phyloP scores from a whole-genome alignment of 2,797 vertebrate species.

The Tragopan temminckii region DNA sequence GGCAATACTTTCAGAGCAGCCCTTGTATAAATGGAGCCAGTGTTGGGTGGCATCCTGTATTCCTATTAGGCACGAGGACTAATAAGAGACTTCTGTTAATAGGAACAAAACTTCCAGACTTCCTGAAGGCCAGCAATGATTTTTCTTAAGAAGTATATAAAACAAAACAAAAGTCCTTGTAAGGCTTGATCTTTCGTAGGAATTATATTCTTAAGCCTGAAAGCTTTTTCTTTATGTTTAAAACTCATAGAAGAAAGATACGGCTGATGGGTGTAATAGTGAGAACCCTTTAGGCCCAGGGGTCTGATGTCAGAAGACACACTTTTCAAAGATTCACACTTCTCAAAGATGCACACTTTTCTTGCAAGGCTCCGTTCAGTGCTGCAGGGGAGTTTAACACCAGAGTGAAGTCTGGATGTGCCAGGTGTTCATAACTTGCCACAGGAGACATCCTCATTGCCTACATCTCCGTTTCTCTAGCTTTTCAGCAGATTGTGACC shows the following conservation, averaged over 20 bases:
- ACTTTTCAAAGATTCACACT: background rate
- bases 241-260: background rate
- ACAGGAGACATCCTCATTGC: background rate
- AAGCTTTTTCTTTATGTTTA: constrained; percentile 7
- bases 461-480: background rate
- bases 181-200: background rate
- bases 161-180: background rate
- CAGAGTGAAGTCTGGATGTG: background rate
- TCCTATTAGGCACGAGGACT: background rate
- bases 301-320: background rate
- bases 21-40: background rate
- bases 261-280: background rate
- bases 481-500: background rate
- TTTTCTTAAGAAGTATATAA: background rate
- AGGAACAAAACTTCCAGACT: background rate
- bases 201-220: background rate
- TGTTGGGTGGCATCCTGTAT: background rate
- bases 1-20: background rate
- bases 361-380: background rate
- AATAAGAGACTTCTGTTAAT: background rate
- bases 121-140: background rate
- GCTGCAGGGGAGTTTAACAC: background rate
- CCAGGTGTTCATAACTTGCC: background rate
- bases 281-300: background rate
- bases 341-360: background rate